Base-by-base conservation (phyloP, 2,797 vertebrate species). In the Phalanger gymnotis region DNA sequence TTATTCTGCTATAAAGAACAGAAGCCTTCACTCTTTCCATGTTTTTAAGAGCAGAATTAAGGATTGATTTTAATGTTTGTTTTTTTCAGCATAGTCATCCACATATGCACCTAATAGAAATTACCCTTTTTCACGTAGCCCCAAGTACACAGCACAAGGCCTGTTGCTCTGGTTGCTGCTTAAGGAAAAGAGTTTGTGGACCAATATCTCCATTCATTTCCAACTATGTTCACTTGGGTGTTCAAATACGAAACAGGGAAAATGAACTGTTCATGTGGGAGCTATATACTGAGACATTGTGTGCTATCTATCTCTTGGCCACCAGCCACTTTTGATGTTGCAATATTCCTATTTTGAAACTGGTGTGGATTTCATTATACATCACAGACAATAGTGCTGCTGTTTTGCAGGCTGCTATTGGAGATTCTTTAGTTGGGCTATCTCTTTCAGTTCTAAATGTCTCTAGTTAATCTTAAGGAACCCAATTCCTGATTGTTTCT, bases 401-500 rank as follows among this genome's bases (percentile, higher is more conserved):
- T 92, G 52, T 94, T 92, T 87, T 54, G 52, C 90, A 57, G n/a
- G 7, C 93, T 92, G 30, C 53, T 94, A 27, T 93, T 93, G 53
- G 51, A 90, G 54, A 58, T 40, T 40, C 53, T 87, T n/a, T 93
- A 58, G 53, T 57, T 90, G 34, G 14, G 27, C 25, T 91, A 12
- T 93, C 34, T 95, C 53, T 30, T 89, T 53, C 90, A 94, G 40
- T 90, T 47, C 14, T 92, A 57, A 94, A n/a, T 92, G 31, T 93
- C 40, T 91, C 90, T 87, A 22, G 93, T 92, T 92, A 91, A 57
- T 92, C 57, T 94, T 81, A 40, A 89, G 61, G 57, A 97, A 92
- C 93, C 66, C 40, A 92, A 31, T 81, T 95, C 52, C 27, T 91
- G 89, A 91, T 90, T 56, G 55, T 94, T 94, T 93, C 30, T 90